Evolutionary conservation across 2,888 invertebrate species (phyloP).

Genomic region (Agriotes lineatus): DNA sequence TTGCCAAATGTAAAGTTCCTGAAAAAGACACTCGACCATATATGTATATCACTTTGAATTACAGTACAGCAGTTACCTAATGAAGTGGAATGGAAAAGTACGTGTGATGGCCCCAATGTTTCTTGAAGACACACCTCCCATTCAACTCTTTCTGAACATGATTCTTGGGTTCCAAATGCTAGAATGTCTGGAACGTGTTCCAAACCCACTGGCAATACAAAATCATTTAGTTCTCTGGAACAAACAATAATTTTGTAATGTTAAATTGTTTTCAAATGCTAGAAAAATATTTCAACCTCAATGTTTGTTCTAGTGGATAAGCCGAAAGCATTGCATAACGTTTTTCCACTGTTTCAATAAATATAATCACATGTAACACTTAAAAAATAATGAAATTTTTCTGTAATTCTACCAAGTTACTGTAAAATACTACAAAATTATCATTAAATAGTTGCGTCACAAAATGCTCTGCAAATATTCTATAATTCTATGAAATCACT

Average conservation of each 20-base stretch:
- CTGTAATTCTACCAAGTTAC: too few species aligned
- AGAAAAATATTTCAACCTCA: too few species aligned
- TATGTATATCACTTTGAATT: too few species aligned
- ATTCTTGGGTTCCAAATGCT: conserved; percentile 94
- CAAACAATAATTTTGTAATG: background rate
- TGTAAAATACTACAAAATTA: too few species aligned
- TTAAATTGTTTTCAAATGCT: too few species aligned
- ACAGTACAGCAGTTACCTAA: conserved; percentile 79
- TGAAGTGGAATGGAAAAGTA: conserved; percentile 86
- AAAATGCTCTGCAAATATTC: too few species aligned
- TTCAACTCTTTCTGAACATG: conserved; percentile 86
- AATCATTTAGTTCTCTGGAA: conserved; percentile 85
- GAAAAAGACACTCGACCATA: conserved; percentile 49
- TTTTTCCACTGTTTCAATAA: too few species aligned
- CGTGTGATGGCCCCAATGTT: conserved; percentile 93
- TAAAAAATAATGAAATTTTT: too few species aligned
- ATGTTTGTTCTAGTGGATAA: background rate
- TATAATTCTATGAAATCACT: too few species aligned
- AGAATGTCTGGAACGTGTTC: conserved; percentile 92
- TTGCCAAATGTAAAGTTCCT: conserved; percentile 87
- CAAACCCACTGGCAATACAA: conserved; percentile 87
- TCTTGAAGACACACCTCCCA: conserved; percentile 94
- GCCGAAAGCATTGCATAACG: background rate
- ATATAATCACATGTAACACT: too few species aligned
- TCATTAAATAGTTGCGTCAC: too few species aligned